Percentiles rank a stretch among this genome's conserved stretches.
Conservation (phyloP, 92 coral and sea anemone species). For the Siderastrea radians region DNA sequence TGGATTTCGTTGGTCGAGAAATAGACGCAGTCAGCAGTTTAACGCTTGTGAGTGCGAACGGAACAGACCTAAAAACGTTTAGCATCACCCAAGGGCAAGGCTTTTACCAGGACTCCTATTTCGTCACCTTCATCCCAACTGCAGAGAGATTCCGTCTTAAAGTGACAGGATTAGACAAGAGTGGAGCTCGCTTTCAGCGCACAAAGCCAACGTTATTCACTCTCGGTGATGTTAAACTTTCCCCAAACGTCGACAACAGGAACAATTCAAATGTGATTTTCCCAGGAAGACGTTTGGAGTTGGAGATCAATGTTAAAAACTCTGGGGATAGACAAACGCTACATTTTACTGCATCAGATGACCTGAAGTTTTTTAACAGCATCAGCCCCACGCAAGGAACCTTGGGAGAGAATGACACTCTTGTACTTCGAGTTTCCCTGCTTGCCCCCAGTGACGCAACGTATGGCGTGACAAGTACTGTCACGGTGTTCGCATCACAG, state of each 20-base stretch:
- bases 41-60: conserved; percentile 43
- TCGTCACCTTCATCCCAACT: conserved; percentile 43
- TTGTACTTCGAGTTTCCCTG: conserved; percentile 17
- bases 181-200: conserved; percentile 48
- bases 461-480: conserved; percentile 58
- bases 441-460: conserved; percentile 23
- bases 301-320: conserved; percentile 34
- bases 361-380: conserved; percentile 17
- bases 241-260: conserved; percentile 3
- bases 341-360: conserved; percentile 53
- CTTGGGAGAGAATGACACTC: conserved; percentile 16
- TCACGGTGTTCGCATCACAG: conserved; percentile 51
- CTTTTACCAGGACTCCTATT: conserved; percentile 58
- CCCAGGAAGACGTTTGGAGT: conserved; percentile 27
- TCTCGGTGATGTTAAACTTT: conserved; percentile 46
- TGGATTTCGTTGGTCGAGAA: conserved; percentile 26
- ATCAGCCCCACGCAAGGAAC: background rate
- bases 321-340: conserved; percentile 35
- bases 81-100: conserved; percentile 66
- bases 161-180: conserved; percentile 41
- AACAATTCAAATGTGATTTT: conserved; percentile 20
- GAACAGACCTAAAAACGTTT: conserved; percentile 50
- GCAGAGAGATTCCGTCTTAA: conserved; percentile 42
- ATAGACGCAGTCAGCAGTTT: conserved; percentile 24
- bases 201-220: conserved; percentile 37